A percentile compares a stretch with the other conserved stretches of the same genome.
Conservation (phyloP, 2,888 invertebrate genomes). For the Boloria selene region DNA sequence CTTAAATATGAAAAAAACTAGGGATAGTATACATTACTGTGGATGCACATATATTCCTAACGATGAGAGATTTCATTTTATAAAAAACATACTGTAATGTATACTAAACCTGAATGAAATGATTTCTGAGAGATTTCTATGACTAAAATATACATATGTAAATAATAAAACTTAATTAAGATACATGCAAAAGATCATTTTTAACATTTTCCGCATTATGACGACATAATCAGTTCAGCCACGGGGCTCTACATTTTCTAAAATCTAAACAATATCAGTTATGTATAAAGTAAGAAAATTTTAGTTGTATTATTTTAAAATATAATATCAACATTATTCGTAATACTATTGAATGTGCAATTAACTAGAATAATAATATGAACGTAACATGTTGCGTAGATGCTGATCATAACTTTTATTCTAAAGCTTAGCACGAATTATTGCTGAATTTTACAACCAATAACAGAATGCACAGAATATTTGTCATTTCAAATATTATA, state of each 20-base stretch:
- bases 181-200: neutral
- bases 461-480: too few species aligned
- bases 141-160: neutral
- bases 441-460: too few species aligned
- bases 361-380: too few species aligned
- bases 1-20: neutral
- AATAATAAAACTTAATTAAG: neutral
- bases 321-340: too few species aligned
- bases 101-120: neutral
- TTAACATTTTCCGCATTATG: constrained; percentile 15
- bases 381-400: too few species aligned
- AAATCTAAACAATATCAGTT: constrained; percentile 6
- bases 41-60: neutral
- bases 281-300: too few species aligned
- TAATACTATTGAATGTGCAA: too few species aligned
- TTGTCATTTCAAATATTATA: too few species aligned
- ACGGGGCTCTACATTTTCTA: constrained; percentile 18
- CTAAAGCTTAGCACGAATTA: too few species aligned
- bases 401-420: too few species aligned
- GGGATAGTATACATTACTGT: constrained; percentile 1
- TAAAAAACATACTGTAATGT: neutral
- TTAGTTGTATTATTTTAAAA: too few species aligned
- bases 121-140: neutral
- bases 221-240: constrained; percentile 21
- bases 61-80: neutral